Evolutionary conservation across 2,888 invertebrate species (phyloP).

Genomic region (Xylota sylvarum): DNA sequence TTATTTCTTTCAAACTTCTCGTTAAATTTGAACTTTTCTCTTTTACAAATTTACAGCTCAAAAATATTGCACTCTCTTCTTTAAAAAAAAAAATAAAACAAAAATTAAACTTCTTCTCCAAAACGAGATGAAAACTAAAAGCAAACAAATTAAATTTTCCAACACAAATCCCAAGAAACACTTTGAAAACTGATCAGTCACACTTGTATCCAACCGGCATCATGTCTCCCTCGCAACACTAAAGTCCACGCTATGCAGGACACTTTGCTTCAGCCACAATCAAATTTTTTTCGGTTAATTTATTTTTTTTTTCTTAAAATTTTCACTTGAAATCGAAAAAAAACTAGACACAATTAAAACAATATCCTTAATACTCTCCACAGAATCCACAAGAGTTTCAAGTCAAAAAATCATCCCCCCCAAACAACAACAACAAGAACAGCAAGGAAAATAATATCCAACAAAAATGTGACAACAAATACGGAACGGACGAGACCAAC

Average conservation of each 20-base stretch:
- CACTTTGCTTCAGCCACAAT: conserved; percentile 1
- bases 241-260: conserved; percentile 45
- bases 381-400: conserved; percentile 53
- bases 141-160: background rate
- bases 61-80: conserved; percentile 54
- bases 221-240: conserved; percentile 28
- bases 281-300: background rate
- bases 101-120: background rate
- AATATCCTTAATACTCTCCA: conserved; percentile 26
- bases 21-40: conserved; percentile 19
- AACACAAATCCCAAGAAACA: conserved; percentile 18
- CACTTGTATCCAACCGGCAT: conserved; percentile 59
- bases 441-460: conserved; percentile 70
- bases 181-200: conserved; percentile 23
- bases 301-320: background rate
- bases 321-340: background rate
- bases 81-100: conserved; percentile 4
- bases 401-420: conserved; percentile 27
- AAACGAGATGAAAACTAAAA: conserved; percentile 4
- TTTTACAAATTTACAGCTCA: conserved; percentile 3
- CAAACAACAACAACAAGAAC: conserved; percentile 75
- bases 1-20: background rate
- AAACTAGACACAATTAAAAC: conserved; percentile 31
- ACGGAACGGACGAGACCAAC: conserved; percentile 75
- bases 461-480: conserved; percentile 75